Base-by-base conservation (phyloP, 2,797 vertebrate genomes). In the Pagetopsis macropterus region DNA sequence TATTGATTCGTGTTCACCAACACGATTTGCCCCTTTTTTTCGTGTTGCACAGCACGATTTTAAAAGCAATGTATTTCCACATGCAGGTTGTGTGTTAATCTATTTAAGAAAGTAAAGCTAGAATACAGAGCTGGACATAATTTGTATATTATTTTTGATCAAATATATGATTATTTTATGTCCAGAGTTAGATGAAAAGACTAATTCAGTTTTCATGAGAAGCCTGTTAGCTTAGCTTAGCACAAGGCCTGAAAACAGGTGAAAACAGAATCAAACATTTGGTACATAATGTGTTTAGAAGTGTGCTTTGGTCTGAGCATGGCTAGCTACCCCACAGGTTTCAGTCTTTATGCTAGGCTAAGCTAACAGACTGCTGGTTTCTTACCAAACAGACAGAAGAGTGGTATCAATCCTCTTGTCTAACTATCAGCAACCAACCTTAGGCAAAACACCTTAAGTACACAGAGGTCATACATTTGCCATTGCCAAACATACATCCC, bases 11-110 rank as follows among this genome's bases (percentile, higher is more conserved):
- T 19, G 19, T 19, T 19, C 19, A 19, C 19, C 19, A 19, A 19
- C 19, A 19, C 19, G 1, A 19, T 19, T 19, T 19, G 19, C 19
- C 1, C 19, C 19, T 19, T 19, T 19, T 19, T 19, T 19, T 19
- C 19, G 19, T 19, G 19, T 19, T 19, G 19, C 19, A 19, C 19
- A 19, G 19, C 19, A 19, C 19, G 19, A 19, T 19, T 19, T 19
- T 19, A 19, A 19, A 19, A 19, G 19, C 19, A 19, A 19, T 19
- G 19, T 19, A 19, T 19, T 19, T 19, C 19, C 19, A 55, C 27
- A 15, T 66, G 66, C 46, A 31, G 62, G 50, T 40, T 72, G 37
- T 76, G 74, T 49, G 58, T 73, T 65, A 70, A 50, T 73, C 14
- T 71, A 52, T 21, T 63, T 16, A 66, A 9, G 6, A 70, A 57